A percentile compares a stretch with the other conserved stretches of the same genome.
phyloP scores from a whole-genome alignment of 2,797 vertebrate genomes.

The Coranthus polyacanthus region DNA sequence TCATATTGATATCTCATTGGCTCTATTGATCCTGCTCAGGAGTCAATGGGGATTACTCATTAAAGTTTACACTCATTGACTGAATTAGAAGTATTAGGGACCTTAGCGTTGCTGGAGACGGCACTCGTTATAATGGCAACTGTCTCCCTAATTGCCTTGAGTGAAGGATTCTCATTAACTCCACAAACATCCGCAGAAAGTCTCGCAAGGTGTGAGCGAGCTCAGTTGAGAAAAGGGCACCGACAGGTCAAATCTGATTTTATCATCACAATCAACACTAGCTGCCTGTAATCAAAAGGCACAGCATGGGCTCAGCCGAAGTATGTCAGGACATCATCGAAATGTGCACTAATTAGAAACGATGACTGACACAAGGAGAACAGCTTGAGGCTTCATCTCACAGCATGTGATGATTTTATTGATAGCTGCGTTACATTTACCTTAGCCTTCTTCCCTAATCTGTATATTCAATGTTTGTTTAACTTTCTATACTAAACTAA shows the following conservation, averaged over 20 bases:
- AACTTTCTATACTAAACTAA: too few relatives aligned
- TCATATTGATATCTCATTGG: conserved; percentile 62
- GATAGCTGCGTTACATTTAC: conserved; percentile 34
- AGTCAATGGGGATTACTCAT: conserved; percentile 71
- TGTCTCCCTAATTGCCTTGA: conserved; percentile 61
- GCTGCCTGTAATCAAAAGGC: conserved; percentile 65
- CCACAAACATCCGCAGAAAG: conserved; percentile 45
- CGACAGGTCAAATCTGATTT: conserved; percentile 59
- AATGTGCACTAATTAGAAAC: conserved; percentile 68
- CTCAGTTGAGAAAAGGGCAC: conserved; percentile 22
- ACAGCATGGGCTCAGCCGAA: conserved; percentile 51
- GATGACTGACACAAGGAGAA: conserved; percentile 66
- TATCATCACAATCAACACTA: conserved; percentile 56
- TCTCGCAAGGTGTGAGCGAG: conserved; percentile 30
- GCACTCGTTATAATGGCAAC: conserved; percentile 45
- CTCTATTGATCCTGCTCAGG: conserved; percentile 57
- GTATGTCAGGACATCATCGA: conserved; percentile 56
- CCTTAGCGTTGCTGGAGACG: conserved; percentile 27
- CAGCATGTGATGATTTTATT: conserved; percentile 37
- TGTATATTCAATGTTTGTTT: neutral
- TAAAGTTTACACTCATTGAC: conserved; percentile 67
- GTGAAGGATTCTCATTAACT: conserved; percentile 65
- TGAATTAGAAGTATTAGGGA: conserved; percentile 40
- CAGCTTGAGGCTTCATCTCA: conserved; percentile 56
- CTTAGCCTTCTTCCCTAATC: neutral